Evolutionary conservation across 1,140 invertebrate genomes (phyloP), one percentile per base, ranked within the genome.

Genomic region (Panulirus ornatus): DNA sequence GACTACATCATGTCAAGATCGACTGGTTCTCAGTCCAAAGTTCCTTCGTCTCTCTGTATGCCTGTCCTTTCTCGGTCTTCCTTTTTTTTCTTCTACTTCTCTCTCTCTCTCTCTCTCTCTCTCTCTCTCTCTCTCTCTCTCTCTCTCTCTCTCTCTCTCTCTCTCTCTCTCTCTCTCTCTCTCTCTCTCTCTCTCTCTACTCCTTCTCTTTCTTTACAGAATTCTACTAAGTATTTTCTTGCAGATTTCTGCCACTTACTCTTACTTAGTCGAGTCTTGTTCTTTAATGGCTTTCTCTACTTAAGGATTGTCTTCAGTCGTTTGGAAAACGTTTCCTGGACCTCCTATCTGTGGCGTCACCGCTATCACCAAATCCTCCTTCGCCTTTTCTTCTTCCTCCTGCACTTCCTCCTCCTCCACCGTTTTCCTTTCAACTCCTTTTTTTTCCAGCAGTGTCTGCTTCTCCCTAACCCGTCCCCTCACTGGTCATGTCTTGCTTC

Each of bases 111-210:
- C 81, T 54, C 81, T 58, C 36, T 42, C 22, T 38, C 42, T 38
- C 36, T 38, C 42, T 40, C 42, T 78, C 42, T 78, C 42, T 78
- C 51, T 51, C 51, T 58, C 51, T 58, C 47, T 66, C 82, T 66
- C 58, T 66, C 54, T 66, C 11, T 66, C 40, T 30, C 19, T 54
- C 76, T 54, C 19, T 44, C 47, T 81, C 27, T 54, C 47, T 79
- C 40, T 79, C 82, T 84, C 30, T 66, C 47, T 83, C 6, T 63
- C 51, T 51, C 44, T 83, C 6, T 63, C 81, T 84, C 81, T 63
- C 81, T 63, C 51, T 84, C 81, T 84, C 44, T 84, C 19, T 54
- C 81, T 54, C 81, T 54, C 76, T 79, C 44, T 79, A n/a, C 44
- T 79, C 76, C 30, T 27, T 79, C 76, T 79, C 76, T 79, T 38